Evolutionary conservation across 2,888 invertebrate species (phyloP).

Genomic region (Lithophane ornitopus): DNA sequence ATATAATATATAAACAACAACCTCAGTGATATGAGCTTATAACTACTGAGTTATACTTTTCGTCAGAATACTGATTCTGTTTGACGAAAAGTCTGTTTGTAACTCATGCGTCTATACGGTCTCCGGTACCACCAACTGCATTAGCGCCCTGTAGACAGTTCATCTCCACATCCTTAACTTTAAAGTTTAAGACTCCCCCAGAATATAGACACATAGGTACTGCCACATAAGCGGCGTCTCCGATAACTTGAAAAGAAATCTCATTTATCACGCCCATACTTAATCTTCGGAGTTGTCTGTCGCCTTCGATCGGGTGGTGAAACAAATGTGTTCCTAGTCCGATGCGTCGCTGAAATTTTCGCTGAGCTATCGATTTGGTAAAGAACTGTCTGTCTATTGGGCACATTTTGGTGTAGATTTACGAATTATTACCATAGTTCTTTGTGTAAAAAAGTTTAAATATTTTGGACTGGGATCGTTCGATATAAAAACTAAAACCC

Average conservation of each 20-base stretch:
- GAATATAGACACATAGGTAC: slow-evolving; percentile 17
- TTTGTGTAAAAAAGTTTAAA: slow-evolving; percentile 3
- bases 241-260: slow-evolving; percentile 66
- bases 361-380: slow-evolving; percentile 1
- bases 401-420: slow-evolving; percentile 3
- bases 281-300: slow-evolving; percentile 74
- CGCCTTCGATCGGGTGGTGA: slow-evolving; percentile 49
- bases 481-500: too few species aligned
- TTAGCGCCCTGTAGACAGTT: not conserved
- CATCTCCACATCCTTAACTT: slow-evolving; percentile 13
- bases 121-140: not conserved
- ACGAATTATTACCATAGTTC: not conserved
- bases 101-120: not conserved
- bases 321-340: slow-evolving; percentile 26
- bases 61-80: not conserved
- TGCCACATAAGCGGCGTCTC: slow-evolving; percentile 19
- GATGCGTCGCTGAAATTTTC: slow-evolving; percentile 21
- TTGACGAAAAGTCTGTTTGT: not conserved
- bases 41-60: not conserved
- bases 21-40: not conserved
- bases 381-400: too few species aligned
- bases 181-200: slow-evolving; percentile 23
- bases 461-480: not conserved
- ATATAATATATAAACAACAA: not conserved
- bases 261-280: slow-evolving; percentile 75